A percentile compares a stretch with the other conserved stretches of the same genome.
Conservation (phyloP, 2,888 invertebrate species). For the Teinopalpus imperialis region DNA sequence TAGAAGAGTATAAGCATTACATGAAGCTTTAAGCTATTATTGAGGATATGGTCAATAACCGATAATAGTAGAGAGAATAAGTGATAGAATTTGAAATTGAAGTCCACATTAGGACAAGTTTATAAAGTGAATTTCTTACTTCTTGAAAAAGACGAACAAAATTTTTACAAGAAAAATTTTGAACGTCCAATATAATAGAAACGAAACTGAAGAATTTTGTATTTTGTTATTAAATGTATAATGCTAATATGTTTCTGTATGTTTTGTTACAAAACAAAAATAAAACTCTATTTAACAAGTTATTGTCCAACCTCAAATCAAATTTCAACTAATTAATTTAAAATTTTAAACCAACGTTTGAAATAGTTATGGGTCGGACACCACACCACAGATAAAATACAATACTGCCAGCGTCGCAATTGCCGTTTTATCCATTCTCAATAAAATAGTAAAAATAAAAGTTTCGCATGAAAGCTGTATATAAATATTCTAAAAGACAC, state of each 20-base stretch:
- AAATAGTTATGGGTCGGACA: slow-evolving; percentile 9
- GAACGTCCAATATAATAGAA: slow-evolving; percentile 51
- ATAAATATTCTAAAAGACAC: slow-evolving; percentile 44
- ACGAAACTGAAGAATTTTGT: no score
- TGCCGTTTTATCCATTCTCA: slow-evolving; percentile 3
- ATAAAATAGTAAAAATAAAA: slow-evolving; percentile 23
- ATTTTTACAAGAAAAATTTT: slow-evolving; percentile 69
- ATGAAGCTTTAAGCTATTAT: no score
- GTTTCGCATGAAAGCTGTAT: slow-evolving; percentile 28
- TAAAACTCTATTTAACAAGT: no score
- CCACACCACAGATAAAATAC: slow-evolving; percentile 13
- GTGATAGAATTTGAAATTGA: slow-evolving; percentile 39
- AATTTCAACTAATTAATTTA: no score
- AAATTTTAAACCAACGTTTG: no score
- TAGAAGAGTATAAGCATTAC: no score
- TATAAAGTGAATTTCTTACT: slow-evolving; percentile 60
- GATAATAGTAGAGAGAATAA: slow-evolving; percentile 55
- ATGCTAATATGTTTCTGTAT: no score
- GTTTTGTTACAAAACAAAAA: no score
- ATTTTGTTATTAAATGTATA: no score
- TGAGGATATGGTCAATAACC: no score
- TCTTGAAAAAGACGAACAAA: slow-evolving; percentile 56
- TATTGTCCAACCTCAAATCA: slow-evolving; percentile 1
- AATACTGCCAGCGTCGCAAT: slow-evolving; percentile 20
- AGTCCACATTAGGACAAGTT: slow-evolving; percentile 67